phyloP scores from a whole-genome alignment of 2,888 invertebrate species.

The Mythimna lalbum region DNA sequence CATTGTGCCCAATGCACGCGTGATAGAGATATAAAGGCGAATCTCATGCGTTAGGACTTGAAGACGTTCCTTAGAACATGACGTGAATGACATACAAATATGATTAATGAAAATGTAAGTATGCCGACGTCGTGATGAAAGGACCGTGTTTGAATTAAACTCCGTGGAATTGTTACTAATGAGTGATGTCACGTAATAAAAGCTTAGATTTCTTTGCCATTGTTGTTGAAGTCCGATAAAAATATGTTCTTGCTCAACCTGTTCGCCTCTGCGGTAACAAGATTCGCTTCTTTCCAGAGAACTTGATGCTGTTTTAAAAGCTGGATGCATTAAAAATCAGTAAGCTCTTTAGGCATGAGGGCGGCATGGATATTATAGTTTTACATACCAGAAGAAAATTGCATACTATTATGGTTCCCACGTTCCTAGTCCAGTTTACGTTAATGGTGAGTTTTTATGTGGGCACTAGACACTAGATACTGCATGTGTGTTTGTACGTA shows the following conservation, averaged over 20 bases:
- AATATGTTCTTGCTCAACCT: conserved; percentile 29
- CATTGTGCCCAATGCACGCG: conserved; percentile 71
- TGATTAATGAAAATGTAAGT: conserved; percentile 63
- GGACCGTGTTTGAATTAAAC: conserved; percentile 36
- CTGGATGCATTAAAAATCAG: conserved; percentile 45
- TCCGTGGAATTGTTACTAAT: conserved; percentile 37
- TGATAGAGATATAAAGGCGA: conserved; percentile 59
- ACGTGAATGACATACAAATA: conserved; percentile 54
- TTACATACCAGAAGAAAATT: conserved; percentile 61
- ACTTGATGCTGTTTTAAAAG: conserved; percentile 22
- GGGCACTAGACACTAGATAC: conserved; percentile 15
- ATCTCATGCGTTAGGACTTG: conserved; percentile 45
- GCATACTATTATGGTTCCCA: conserved; percentile 64
- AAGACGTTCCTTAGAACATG: conserved; percentile 46
- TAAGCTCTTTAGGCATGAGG: conserved; percentile 36
- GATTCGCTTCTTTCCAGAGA: conserved; percentile 9
- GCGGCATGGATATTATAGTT: conserved; percentile 40
- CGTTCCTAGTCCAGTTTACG: conserved; percentile 42
- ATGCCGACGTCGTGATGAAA: conserved; percentile 45
- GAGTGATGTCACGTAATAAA: conserved; percentile 43
- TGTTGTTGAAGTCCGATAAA: conserved; percentile 26
- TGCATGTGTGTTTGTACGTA: neutral
- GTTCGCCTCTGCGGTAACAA: conserved; percentile 28
- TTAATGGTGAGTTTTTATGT: conserved; percentile 53
- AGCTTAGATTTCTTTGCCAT: conserved; percentile 19